phyloP scores from a whole-genome alignment of 2,888 invertebrate species.

The Mythimna albipuncta region DNA sequence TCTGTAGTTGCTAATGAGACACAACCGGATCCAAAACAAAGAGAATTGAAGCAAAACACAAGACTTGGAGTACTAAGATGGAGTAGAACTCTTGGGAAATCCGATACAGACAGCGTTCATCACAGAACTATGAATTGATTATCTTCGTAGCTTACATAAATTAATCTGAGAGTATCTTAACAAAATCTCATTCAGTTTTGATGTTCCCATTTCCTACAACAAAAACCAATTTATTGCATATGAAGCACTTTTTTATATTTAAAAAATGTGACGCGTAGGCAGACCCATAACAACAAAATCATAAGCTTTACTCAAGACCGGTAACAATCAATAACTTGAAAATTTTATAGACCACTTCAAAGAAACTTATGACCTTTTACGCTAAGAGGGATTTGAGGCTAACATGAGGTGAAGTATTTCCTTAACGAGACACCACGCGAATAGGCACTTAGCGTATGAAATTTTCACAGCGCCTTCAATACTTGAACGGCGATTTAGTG shows the following conservation, averaged over 20 bases:
- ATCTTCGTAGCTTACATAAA: slow-evolving; percentile 8
- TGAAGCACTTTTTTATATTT: neutral
- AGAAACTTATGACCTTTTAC: slow-evolving; percentile 63
- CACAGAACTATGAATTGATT: slow-evolving; percentile 14
- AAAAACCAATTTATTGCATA: neutral
- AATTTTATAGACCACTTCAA: slow-evolving; percentile 38
- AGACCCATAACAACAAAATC: neutral
- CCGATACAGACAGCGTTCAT: slow-evolving; percentile 12
- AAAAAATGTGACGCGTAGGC: neutral
- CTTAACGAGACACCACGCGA: slow-evolving; percentile 76
- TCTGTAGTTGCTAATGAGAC: slow-evolving; percentile 45
- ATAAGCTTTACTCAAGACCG: slow-evolving; percentile 7
- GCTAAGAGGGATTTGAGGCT: slow-evolving; percentile 68
- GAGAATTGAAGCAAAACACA: slow-evolving; percentile 22
- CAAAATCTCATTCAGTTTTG: neutral
- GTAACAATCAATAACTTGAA: slow-evolving; percentile 36
- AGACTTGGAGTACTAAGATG: slow-evolving; percentile 14
- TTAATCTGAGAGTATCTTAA: neutral
- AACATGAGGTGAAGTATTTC: slow-evolving; percentile 70
- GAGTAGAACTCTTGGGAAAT: slow-evolving; percentile 7
- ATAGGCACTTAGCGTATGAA: slow-evolving; percentile 84
- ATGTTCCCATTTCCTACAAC: neutral
- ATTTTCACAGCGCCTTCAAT: slow-evolving; percentile 83
- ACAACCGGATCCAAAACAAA: slow-evolving; percentile 21
- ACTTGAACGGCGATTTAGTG: slow-evolving; percentile 80